Percentiles rank a stretch among this genome's conserved stretches.
Evolutionary conservation across 2,888 invertebrate species (phyloP).

Genomic region (Lacanobia wlatinum): DNA sequence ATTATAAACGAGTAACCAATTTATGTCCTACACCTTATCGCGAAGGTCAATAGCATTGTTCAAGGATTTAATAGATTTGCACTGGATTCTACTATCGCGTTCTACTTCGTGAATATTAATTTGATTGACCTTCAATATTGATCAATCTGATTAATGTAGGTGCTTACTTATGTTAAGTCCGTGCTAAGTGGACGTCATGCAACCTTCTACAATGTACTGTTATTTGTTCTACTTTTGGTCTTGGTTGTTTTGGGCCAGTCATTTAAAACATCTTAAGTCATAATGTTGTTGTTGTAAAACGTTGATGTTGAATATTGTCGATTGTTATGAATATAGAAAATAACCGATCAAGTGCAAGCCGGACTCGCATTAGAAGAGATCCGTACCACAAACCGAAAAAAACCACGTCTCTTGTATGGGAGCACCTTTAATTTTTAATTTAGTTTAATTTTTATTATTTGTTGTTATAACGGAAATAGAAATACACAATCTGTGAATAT

Average conservation of each 20-base stretch:
- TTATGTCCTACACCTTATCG: background rate
- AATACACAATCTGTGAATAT: too few species aligned
- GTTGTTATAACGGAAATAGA: too few species aligned
- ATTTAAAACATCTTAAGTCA: too few species aligned
- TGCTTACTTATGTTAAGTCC: background rate
- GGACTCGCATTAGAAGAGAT: too few species aligned
- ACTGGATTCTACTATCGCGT: slow-evolving; percentile 5
- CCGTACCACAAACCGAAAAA: too few species aligned
- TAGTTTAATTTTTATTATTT: too few species aligned
- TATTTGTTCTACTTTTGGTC: slow-evolving; percentile 21
- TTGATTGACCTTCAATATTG: slow-evolving; percentile 7
- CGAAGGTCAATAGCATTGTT: slow-evolving; percentile 26
- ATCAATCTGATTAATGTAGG: background rate
- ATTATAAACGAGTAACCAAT: background rate
- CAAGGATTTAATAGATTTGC: slow-evolving; percentile 26
- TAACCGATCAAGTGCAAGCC: too few species aligned
- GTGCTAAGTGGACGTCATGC: slow-evolving; percentile 6
- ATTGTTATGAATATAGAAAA: too few species aligned
- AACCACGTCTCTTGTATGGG: too few species aligned
- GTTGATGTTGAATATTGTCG: too few species aligned
- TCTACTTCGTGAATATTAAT: slow-evolving; percentile 24
- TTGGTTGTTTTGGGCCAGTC: background rate
- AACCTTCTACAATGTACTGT: slow-evolving; percentile 25
- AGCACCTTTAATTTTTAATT: too few species aligned
- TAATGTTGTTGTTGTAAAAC: too few species aligned